Percentiles rank a stretch among this genome's conserved stretches.
phyloP scores from a whole-genome alignment of 1,140 invertebrate species.

The Drosophila erecta region DNA sequence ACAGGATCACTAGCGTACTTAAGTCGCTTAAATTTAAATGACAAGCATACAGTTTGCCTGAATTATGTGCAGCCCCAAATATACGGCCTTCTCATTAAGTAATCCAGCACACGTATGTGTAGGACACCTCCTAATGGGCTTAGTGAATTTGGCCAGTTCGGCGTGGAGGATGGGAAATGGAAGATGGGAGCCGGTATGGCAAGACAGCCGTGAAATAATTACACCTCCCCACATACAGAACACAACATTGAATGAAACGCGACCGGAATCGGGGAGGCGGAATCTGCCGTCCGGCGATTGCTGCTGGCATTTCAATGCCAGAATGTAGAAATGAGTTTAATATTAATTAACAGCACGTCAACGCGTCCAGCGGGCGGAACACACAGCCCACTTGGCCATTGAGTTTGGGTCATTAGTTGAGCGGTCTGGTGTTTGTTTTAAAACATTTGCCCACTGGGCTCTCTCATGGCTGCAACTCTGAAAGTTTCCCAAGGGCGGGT shows the following conservation, averaged over 20 bases:
- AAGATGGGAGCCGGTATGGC: slow-evolving; percentile 14
- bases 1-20: slow-evolving; percentile 33
- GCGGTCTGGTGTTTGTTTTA: slow-evolving; percentile 38
- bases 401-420: slow-evolving; percentile 25
- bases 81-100: slow-evolving; percentile 60
- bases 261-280: slow-evolving; percentile 51
- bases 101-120: slow-evolving; percentile 57
- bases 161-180: slow-evolving; percentile 25
- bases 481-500: slow-evolving; percentile 7
- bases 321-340: slow-evolving; percentile 72
- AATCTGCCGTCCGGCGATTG: slow-evolving; percentile 9
- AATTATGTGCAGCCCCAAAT: slow-evolving; percentile 68
- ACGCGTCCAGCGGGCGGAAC: slow-evolving; percentile 28
- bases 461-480: slow-evolving; percentile 7
- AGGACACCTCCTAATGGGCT: slow-evolving; percentile 29
- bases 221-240: slow-evolving; percentile 51
- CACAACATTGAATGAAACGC: slow-evolving; percentile 66
- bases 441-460: slow-evolving; percentile 28
- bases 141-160: slow-evolving; percentile 46
- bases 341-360: slow-evolving; percentile 74
- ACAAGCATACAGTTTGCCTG: slow-evolving; percentile 65
- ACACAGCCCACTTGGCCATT: not conserved
- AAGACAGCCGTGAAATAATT: slow-evolving; percentile 69
- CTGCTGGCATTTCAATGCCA: slow-evolving; percentile 71
- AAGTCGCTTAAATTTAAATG: slow-evolving; percentile 76